Evolutionary conservation across 2,797 vertebrate species (phyloP).

Genomic region (Brachyrhaphis roseni): DNA sequence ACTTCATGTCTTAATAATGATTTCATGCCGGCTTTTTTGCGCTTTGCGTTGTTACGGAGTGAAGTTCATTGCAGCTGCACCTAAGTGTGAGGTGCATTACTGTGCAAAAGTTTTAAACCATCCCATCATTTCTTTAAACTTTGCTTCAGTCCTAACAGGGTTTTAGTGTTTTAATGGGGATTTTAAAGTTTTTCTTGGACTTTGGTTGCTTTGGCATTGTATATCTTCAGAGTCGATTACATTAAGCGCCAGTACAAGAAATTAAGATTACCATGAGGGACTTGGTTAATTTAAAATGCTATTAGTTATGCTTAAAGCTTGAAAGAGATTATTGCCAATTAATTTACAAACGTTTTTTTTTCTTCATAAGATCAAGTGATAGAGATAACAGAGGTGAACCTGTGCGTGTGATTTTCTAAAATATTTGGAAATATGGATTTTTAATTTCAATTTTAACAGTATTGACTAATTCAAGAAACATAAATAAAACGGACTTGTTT

Average conservation of each 20-base stretch:
- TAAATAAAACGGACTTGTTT: not conserved
- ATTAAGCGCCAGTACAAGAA: not conserved
- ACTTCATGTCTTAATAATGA: not conserved
- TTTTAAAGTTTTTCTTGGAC: not conserved
- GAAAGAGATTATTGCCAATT: no score
- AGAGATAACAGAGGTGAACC: not conserved
- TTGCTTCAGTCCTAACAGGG: not conserved
- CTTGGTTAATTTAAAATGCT: no score
- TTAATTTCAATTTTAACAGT: not conserved
- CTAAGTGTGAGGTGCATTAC: not conserved
- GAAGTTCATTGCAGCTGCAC: not conserved
- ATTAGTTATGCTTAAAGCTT: no score
- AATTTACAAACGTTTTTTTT: no score
- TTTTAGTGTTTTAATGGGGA: not conserved
- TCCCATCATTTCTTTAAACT: not conserved
- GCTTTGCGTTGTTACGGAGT: not conserved
- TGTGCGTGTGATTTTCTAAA: not conserved
- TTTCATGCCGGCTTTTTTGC: not conserved
- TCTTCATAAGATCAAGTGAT: no score
- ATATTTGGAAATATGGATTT: not conserved
- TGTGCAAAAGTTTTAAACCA: slow-evolving; percentile 3
- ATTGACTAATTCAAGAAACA: not conserved
- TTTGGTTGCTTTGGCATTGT: not conserved
- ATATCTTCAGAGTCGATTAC: not conserved
- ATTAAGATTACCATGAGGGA: no score